Base-by-base conservation (phyloP, 2,113 vertebrate species). In the Callospermophilus lateralis region DNA sequence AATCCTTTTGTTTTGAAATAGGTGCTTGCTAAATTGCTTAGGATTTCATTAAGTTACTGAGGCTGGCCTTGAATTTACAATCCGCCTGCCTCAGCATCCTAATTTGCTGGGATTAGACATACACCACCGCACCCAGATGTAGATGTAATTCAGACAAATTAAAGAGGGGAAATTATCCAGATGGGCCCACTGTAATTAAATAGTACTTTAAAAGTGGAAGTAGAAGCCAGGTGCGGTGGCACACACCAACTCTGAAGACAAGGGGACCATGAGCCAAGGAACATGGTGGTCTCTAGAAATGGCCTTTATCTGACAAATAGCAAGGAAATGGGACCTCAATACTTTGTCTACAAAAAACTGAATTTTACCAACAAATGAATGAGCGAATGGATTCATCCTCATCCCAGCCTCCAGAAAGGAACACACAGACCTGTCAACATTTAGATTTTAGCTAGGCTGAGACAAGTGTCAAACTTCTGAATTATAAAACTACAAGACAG, bases 291-390 rank as follows among this genome's bases (percentile, higher is more conserved):
- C 77, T 74, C 37, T 42, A 80, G 32, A 84, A 91, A 93, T 51
- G 39, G 39, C 13, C 58, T 32, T 90, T 1, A n/a, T 73, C 58
- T 42, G 70, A 95, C 15, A 89, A 61, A 84, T 0, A 53, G 13
- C 8, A 67, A 86, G 28, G 48, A 86, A 78, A 94, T n/a, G n/a
- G 37, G 10, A 81, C 42, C 4, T 3, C 34, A 26, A 81, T 16
- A 8, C 42, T 86, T 89, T 42, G 70, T 34, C 15, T 6, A 3
- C 51, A 76, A 93, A 72, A 34, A 73, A 63, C 0, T 74, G 20
- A 80, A 70, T 79, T 80, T 73, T 63, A 48, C 39, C 87, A 93
- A 89, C 12, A 86, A 94, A 8, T 42, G 11, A 96, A 76, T 76
- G 58, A 94, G 30, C 42, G 85, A 84, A 94, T 48, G 28, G 22